These are phyloP conservation scores for Trematomus loennbergii DNA, from an alignment of 2,113 vertebrate genomes.

Conservation along the genomic window DNA sequence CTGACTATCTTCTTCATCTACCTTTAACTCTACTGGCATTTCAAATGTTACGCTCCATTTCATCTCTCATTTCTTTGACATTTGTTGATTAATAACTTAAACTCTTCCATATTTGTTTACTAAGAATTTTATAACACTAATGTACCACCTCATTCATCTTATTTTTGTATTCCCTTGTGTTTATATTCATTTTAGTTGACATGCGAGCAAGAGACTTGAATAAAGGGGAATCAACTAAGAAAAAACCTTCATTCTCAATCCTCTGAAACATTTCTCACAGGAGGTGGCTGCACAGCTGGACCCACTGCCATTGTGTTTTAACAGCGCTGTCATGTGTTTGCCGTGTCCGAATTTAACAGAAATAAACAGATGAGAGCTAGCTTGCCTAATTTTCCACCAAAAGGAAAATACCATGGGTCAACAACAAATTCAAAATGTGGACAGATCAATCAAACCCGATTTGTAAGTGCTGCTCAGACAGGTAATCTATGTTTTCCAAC, in stretches of 20 bases:
- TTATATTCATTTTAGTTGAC: neutral
- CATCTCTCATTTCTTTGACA: neutral
- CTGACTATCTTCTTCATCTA: neutral
- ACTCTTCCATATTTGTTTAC: neutral
- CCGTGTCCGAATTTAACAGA: neutral
- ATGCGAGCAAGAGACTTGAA: neutral
- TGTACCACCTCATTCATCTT: neutral
- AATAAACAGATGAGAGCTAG: neutral
- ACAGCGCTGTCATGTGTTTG: neutral
- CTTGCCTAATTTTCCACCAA: neutral
- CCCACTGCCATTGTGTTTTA: neutral
- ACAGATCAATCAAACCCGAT: neutral
- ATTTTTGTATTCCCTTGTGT: neutral
- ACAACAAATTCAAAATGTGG: neutral
- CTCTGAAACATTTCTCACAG: neutral
- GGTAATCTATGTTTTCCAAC: neutral
- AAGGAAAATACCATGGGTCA: neutral
- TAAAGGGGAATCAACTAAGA: neutral
- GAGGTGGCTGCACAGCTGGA: neutral
- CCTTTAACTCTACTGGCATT: neutral
- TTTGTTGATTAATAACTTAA: neutral
- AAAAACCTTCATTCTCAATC: neutral
- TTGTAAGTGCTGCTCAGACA: neutral
- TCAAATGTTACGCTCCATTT: neutral
- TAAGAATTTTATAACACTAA: neutral